Conservation (phyloP, 2,113 vertebrate genomes). For the Silurus glanis region DNA sequence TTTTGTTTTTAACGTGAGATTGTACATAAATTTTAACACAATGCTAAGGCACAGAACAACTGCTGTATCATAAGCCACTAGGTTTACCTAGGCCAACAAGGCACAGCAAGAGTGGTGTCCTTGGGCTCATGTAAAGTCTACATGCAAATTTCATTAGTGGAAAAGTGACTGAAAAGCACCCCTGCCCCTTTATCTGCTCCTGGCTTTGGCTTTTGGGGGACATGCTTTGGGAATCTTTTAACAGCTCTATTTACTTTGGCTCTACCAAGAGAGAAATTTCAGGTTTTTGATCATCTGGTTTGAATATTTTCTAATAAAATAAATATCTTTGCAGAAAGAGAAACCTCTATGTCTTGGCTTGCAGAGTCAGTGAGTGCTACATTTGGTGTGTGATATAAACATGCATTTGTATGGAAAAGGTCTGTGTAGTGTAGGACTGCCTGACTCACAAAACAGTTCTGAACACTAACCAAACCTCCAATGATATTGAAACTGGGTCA, state of each 20-base stretch:
- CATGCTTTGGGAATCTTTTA: constrained; percentile 68
- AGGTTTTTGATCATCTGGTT: constrained; percentile 73
- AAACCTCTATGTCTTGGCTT: constrained; percentile 64
- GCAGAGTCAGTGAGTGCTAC: constrained; percentile 50
- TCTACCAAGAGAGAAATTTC: constrained; percentile 63
- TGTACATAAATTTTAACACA: neutral
- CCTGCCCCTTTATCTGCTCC: constrained; percentile 45
- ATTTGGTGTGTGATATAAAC: constrained; percentile 61
- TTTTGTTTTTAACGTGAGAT: neutral
- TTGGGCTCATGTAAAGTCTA: constrained; percentile 49
- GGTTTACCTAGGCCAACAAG: constrained; percentile 20
- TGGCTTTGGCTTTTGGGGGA: constrained; percentile 61
- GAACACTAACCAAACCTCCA: constrained; percentile 37
- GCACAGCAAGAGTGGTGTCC: constrained; percentile 28
- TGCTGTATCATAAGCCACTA: neutral
- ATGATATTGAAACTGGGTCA: constrained; percentile 43
- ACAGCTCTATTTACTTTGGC: constrained; percentile 76
- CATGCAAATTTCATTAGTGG: constrained; percentile 57
- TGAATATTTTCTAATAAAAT: constrained; percentile 78
- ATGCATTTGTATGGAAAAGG: constrained; percentile 54
- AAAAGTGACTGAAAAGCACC: constrained; percentile 57
- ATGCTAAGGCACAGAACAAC: neutral
- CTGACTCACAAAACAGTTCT: constrained; percentile 32
- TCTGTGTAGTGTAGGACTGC: constrained; percentile 32
- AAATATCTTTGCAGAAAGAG: constrained; percentile 74